Evolutionary conservation across 2,888 invertebrate genomes (phyloP).

Genomic region (Plemyria rubiginata): DNA sequence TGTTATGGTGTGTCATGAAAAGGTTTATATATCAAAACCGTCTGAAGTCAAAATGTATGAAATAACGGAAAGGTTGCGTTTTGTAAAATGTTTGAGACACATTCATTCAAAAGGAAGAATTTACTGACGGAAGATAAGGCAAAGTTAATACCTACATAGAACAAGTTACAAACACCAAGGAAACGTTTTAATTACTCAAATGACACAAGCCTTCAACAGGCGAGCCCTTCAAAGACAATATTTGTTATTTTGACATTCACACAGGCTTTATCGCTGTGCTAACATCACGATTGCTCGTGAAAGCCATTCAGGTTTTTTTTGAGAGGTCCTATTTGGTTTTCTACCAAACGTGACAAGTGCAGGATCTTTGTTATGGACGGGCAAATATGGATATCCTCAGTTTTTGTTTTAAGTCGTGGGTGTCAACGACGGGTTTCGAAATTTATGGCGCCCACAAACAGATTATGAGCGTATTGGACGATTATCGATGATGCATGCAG

Average conservation of each 20-base stretch:
- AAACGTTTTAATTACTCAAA: constrained; percentile 66
- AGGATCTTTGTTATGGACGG: constrained; percentile 72
- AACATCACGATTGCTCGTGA: constrained; percentile 81
- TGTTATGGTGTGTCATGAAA: background rate
- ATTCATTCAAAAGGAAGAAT: constrained; percentile 27
- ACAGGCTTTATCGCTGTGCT: constrained; percentile 79
- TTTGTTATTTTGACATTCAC: constrained; percentile 85
- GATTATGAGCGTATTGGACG: constrained; percentile 49
- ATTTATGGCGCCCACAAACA: constrained; percentile 59
- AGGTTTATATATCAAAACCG: background rate
- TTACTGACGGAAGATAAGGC: constrained; percentile 37
- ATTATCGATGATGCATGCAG: constrained; percentile 45
- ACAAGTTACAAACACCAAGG: constrained; percentile 40
- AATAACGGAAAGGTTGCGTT: background rate
- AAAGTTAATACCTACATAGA: constrained; percentile 38
- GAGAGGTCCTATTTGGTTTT: constrained; percentile 76
- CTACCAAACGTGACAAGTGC: constrained; percentile 81
- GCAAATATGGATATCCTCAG: constrained; percentile 72
- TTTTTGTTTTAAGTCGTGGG: constrained; percentile 68
- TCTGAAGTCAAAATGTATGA: background rate
- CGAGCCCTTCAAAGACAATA: constrained; percentile 67
- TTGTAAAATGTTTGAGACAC: background rate
- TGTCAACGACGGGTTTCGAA: constrained; percentile 52
- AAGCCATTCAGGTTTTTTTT: constrained; percentile 75
- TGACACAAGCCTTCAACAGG: constrained; percentile 53